Percentiles rank a stretch among this genome's conserved stretches.
Evolutionary conservation across 2,888 invertebrate species (phyloP).

Genomic region (Rhopalosiphum nymphaeae): DNA sequence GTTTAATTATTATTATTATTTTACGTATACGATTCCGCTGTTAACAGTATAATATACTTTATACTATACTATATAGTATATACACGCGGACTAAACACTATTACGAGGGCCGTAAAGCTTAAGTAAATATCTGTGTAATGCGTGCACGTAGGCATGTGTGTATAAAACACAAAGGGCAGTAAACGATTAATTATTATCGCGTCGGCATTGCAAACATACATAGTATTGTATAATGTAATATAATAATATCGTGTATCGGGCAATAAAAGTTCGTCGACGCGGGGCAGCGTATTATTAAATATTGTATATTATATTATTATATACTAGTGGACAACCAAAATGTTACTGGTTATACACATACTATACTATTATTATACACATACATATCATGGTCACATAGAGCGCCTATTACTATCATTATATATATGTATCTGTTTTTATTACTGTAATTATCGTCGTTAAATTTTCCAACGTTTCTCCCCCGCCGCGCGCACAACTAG

Average conservation of each 20-base stretch:
- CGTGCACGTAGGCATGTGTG: not conserved
- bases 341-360: constrained; percentile 2
- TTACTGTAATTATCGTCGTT: constrained; percentile 46
- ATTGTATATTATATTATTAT: constrained; percentile 11
- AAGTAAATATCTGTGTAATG: constrained; percentile 55
- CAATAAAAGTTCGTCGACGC: constrained; percentile 43
- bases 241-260: not conserved
- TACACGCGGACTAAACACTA: not conserved
- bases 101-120: constrained; percentile 17
- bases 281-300: not conserved
- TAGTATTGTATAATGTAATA: not conserved
- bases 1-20: not conserved
- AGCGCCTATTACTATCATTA: not conserved
- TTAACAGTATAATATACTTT: not conserved
- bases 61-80: too few species aligned
- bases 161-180: constrained; percentile 27
- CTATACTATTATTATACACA: not conserved
- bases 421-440: constrained; percentile 34
- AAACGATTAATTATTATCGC: constrained; percentile 55
- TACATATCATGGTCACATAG: not conserved
- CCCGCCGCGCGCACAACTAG: not conserved
- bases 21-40: not conserved
- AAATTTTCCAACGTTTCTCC: constrained; percentile 18
- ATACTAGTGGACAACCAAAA: constrained; percentile 40
- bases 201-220: not conserved